Conservation (phyloP, 2,113 vertebrate genomes). For the Zeus faber region DNA sequence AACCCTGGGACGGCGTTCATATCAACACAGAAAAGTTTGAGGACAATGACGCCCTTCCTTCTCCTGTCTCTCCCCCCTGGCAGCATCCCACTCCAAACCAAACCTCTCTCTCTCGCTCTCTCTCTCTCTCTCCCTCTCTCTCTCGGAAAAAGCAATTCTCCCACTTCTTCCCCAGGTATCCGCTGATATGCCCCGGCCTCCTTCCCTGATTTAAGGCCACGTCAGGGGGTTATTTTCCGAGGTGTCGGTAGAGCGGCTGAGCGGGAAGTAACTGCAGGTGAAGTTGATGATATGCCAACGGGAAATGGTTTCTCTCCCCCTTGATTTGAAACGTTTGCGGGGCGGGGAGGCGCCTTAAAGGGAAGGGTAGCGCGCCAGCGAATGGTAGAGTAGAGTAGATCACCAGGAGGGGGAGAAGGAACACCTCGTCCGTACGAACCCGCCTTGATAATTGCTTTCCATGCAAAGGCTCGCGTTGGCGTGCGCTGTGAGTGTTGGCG, state of each 20-base stretch:
- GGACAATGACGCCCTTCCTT: too few species aligned
- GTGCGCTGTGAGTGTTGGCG: constrained; percentile 82
- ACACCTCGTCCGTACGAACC: constrained; percentile 76
- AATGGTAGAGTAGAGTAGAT: not conserved
- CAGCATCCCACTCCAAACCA: too few species aligned
- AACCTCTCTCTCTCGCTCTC: too few species aligned
- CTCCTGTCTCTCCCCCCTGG: too few species aligned
- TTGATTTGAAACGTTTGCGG: constrained; percentile 66
- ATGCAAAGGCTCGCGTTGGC: constrained; percentile 79
- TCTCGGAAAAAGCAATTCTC: constrained; percentile 54
- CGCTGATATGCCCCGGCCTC: constrained; percentile 43
- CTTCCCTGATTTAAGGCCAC: constrained; percentile 67
- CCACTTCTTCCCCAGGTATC: constrained; percentile 54
- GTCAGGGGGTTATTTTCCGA: constrained; percentile 68
- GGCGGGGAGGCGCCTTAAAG: constrained; percentile 62
- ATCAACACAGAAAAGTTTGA: too few species aligned
- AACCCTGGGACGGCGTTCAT: too few species aligned
- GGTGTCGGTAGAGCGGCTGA: constrained; percentile 62
- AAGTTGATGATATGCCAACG: constrained; percentile 69
- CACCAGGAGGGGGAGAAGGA: constrained; percentile 55
- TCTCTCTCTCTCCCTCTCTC: too few species aligned
- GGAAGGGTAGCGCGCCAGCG: constrained; percentile 15
- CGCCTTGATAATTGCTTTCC: constrained; percentile 84
- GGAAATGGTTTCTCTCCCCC: constrained; percentile 56
- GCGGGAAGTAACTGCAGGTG: constrained; percentile 64